Conservation (phyloP, 2,113 vertebrate species). For the Tamias sibiricus region DNA sequence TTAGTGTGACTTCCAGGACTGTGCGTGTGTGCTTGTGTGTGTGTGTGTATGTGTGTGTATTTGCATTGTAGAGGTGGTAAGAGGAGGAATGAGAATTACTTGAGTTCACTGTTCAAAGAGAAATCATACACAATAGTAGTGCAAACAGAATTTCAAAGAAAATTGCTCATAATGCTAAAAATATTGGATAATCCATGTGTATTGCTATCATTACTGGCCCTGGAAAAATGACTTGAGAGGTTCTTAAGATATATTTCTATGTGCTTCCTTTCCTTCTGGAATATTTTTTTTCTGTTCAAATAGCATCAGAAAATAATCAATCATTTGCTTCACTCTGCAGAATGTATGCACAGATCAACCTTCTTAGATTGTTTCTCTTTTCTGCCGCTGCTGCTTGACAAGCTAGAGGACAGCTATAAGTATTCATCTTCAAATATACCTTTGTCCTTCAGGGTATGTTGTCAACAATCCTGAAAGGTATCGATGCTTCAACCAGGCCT, state of each 20-base stretch:
- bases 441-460: constrained; percentile 59
- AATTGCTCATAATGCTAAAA: constrained; percentile 8
- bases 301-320: constrained; percentile 46
- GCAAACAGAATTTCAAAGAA: constrained; percentile 17
- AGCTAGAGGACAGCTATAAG: not conserved
- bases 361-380: constrained; percentile 34
- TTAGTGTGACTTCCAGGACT: not conserved
- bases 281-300: constrained; percentile 39
- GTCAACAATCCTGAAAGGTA: constrained; percentile 41
- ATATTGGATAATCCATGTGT: not conserved
- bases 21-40: not conserved
- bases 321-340: not conserved
- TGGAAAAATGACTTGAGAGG: not conserved
- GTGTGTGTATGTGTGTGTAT: not conserved
- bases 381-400: not conserved
- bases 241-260: not conserved
- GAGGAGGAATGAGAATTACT: not conserved
- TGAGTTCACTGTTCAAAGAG: not conserved
- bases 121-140: not conserved
- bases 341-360: not conserved
- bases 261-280: not conserved
- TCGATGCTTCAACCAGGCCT: constrained; percentile 4
- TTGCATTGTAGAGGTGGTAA: not conserved
- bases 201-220: not conserved
- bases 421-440: constrained; percentile 53